Base-by-base conservation (phyloP, 2,888 invertebrate genomes). In the Mycalesis mineus region DNA sequence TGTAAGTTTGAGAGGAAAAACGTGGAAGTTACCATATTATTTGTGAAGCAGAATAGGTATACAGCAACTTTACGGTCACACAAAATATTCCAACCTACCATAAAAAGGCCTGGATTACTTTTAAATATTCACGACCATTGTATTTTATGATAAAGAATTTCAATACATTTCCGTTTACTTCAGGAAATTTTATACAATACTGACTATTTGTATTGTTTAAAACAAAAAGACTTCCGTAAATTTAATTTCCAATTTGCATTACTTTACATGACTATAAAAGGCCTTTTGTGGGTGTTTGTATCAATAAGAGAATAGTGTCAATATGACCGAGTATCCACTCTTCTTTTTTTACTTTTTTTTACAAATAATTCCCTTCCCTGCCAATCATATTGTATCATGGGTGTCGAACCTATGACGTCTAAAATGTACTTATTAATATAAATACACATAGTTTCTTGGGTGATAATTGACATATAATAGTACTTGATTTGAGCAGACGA, bases 41-140 rank as follows among this genome's bases (percentile, higher is more conserved):
- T 31, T 31, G 15, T 11, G 33, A 47, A 47, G 11, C 47, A 15
- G 31, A 47, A 15, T 45, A 45, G 15, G 14, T 11, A 7, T 14
- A 29, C 9, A 15, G 33, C 15, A 33, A 47, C 9, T 47, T 31
- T 33, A 47, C 31, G 11, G 31, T 47, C 15, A 44, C 29, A 44
- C 44, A 11, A 31, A 3, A 42, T 7, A 6, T 1, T 15, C 14
- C 14, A 4, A 13, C 6, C 7, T 15, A 33, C n/a, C 33, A 29
- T 3, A 31, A 8, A 45, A 45, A 45, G 13, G 45, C 33, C 11
- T 33, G 31, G 15, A 47, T 47, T 47, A 33, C 14, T 47, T 47
- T 47, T 47, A 47, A 47, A 47, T 47, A 47, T 47, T 47, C 47
- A 47, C 33, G 15, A 33, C 14, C 47, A 47, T 47, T 47, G 47